Evolutionary conservation across 2,888 invertebrate species (phyloP), one percentile per base, ranked within the genome.

Genomic region (Chaetogeoica ovagalla): DNA sequence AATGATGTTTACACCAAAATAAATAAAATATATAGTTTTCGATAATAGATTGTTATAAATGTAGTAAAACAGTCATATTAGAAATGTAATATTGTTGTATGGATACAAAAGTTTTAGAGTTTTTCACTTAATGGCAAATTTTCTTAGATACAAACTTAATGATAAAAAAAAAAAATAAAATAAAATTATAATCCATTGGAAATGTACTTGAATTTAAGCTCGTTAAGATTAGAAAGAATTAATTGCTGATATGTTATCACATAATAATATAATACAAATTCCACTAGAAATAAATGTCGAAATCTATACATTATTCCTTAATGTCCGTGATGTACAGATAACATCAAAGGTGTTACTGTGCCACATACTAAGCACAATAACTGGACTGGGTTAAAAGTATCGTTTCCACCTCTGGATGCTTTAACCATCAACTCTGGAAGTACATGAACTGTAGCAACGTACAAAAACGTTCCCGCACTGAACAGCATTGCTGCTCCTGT

Each of bases 401-500:
- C 84, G 19, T 83, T 83, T 23, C 86, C 85, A 15, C 83, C 82
- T 39, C 84, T 83, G n/a, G 84, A 84, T 37, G 85, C 85, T 81
- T 89, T 87, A 82, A 90, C 89, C 77, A 94, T 94, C 13, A 99
- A 88, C 86, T 99, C 99, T 0, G 99, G 98, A 71, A 99, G 86
- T 0, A 99, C 98, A 86, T 99, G 99, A 0, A 99, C 98, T 0
- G 98, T 98, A 0, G 99, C 97, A 3, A 99, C 99, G 86, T 98
- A 99, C 0, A 99, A 89, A 88, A 99, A 99, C 19, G 99, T 99
- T 0, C 99, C 99, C 0, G 98, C 99, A 65, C 98, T 98, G 87
- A 99, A 99, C 57, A 99, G 87, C 97, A 99, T 97, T 0, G 98
- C 97, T 82, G 98, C 91, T 87, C 95, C 98, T 43, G 98, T 98